These are phyloP conservation scores for Tetraodon nigroviridis DNA, from an alignment of 2,113 vertebrate genomes.

Conservation along the genomic window DNA sequence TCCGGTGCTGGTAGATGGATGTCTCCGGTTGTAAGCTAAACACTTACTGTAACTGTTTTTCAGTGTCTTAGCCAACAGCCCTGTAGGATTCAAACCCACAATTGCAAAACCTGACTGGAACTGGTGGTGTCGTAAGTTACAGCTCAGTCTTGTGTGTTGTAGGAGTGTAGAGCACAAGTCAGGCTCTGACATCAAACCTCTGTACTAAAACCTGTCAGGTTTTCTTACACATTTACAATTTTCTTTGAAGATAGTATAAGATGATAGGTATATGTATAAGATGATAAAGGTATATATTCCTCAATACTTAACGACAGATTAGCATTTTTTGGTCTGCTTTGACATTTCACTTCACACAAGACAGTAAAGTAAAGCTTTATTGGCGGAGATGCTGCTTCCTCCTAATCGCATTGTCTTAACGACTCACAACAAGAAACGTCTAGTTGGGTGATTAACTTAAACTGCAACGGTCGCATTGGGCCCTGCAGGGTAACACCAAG, in stretches of 20 bases:
- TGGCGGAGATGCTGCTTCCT: conserved; percentile 8
- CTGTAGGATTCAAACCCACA: not conserved
- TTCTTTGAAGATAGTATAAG: not conserved
- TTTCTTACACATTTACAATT: not conserved
- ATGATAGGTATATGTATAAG: not conserved
- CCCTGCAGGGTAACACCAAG: not conserved
- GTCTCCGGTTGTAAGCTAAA: conserved; percentile 6
- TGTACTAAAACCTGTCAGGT: not conserved
- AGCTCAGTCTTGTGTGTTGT: not conserved
- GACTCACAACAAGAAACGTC: conserved; percentile 22
- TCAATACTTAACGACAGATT: no score
- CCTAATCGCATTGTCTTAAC: not conserved
- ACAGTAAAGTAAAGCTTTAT: no score
- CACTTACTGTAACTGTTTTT: not conserved
- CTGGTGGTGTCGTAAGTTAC: not conserved
- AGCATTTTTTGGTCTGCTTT: no score
- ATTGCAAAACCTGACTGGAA: no score
- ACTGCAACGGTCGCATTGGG: conserved; percentile 5
- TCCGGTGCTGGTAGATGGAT: not conserved
- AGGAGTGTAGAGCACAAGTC: no score
- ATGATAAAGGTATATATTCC: not conserved
- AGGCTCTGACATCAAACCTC: not conserved
- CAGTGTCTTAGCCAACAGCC: not conserved
- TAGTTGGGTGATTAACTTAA: conserved; percentile 30
- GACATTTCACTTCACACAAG: not conserved